Evolutionary conservation across 1,140 invertebrate genomes (phyloP).

Genomic region (Polyergus mexicanus): DNA sequence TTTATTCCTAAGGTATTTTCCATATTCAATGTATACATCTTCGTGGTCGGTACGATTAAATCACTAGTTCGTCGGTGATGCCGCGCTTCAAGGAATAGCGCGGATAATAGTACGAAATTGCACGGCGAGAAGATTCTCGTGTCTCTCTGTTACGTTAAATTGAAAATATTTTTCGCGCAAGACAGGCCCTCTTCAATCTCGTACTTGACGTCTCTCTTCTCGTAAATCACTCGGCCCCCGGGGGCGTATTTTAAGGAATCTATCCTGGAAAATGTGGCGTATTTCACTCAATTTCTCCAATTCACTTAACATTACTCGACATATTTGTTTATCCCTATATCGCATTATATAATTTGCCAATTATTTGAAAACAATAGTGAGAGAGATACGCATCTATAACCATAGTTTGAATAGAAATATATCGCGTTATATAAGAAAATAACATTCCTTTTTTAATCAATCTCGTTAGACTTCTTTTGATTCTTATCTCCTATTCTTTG

Average conservation of each 20-base stretch:
- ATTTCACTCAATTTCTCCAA: not conserved
- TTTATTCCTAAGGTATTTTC: slow-evolving; percentile 65
- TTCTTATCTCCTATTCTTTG: not conserved
- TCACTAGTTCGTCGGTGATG: slow-evolving; percentile 41
- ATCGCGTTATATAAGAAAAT: too few relatives aligned
- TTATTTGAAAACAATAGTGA: not conserved
- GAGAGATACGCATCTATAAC: not conserved
- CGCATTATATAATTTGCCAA: not conserved
- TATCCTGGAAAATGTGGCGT: not conserved
- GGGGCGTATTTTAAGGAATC: slow-evolving; percentile 11
- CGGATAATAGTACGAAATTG: slow-evolving; percentile 55
- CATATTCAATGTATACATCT: slow-evolving; percentile 56
- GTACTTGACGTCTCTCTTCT: slow-evolving; percentile 12
- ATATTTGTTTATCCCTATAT: not conserved
- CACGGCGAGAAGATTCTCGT: slow-evolving; percentile 1
- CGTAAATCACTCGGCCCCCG: slow-evolving; percentile 23
- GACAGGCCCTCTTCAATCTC: slow-evolving; percentile 48
- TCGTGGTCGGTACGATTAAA: slow-evolving; percentile 53
- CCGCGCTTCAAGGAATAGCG: slow-evolving; percentile 30
- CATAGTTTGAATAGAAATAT: not conserved
- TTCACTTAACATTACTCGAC: not conserved
- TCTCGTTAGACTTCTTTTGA: slow-evolving; percentile 5
- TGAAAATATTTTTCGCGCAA: slow-evolving; percentile 48
- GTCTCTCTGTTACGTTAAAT: slow-evolving; percentile 31
- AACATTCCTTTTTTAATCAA: slow-evolving; percentile 6